Base-by-base conservation (phyloP, 2,797 vertebrate genomes). In the Spinus pinus region DNA sequence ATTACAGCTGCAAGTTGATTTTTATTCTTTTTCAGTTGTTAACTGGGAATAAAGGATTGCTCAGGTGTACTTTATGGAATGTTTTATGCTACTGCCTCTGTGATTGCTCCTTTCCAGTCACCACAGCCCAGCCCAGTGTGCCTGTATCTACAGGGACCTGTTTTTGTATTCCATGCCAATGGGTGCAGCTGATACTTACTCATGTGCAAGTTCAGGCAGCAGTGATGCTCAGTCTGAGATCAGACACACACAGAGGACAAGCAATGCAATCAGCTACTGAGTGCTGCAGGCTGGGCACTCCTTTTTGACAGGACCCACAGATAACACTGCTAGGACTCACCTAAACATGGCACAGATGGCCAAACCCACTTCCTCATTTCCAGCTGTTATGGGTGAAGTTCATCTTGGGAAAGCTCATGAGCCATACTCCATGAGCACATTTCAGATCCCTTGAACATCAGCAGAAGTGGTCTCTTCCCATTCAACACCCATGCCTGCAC, bases 121-220 rank as follows among this genome's bases (percentile, higher is more conserved):
- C 42, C 41, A 25, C 22, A 73, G 30, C 10, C 18, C 33, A 81
- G 46, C 8, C 7, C 18, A 35, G 12, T 0, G 1, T 0, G 0
- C 49, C 20, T 47, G 14, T 21, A 57, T 11, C 71, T 4, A 0
- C 28, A 78, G 30, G n/a, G 44, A 49, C 39, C 7, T 21, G 13
- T 14, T 86, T 83, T 66, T 81, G 30, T 39, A 25, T 50, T 53
- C 4, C n/a, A 50, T 22, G 19, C 6, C 47, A 53, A 37, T 1
- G 9, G 10, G 14, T 42, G 24, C 30, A 62, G 35, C 30, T 58
- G 14, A 31, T 74, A 42, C 35, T 81, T 84, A 46, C 5, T 14
- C 11, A 27, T 62, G 51, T 54, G 16, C 27, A 66, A n/a, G 10
- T 62, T 89, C 39, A 58, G 23, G 31, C 50, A 83, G 7, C 20